Base-by-base conservation (phyloP, 1,140 invertebrate species). In the Brachionus manjavacas region DNA sequence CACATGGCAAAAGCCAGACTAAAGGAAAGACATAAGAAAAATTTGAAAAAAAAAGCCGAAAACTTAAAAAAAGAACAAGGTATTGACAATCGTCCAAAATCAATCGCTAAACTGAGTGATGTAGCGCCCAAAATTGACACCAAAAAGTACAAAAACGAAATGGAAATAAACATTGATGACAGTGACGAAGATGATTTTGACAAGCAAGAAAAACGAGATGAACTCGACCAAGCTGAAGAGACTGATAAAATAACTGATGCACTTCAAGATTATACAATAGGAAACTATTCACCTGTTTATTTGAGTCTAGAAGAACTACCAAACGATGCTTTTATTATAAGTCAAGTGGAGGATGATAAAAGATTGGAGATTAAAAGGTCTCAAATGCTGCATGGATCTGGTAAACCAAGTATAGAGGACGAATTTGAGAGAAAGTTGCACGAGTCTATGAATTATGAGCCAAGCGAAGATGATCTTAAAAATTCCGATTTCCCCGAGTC, bases 1-100 rank as follows among this genome's bases (percentile, higher is more conserved):
- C 95, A 98, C 89, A 96, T 97, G 92, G 96, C 97, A 0, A 92
- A 95, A 86, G 95, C 95, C 4, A 91, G 96, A 46, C 91, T 99
- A 1, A 91, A 95, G 84, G 96, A 99, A 90, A 90, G 94, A 9
- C 97, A 99, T 91, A 94, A 97, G 89, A 93, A 94, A 85, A 95
- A 96, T 88, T 90, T 98, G n/a, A 92, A 92, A 55, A 92, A 93
- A 86, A 98, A 98, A 90, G 90, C 99, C 83, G 92, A 94, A 87
- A 92, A 96, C 72, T 91, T 99, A 2, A 97, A 96, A 89, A 93
- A 94, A 72, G 94, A 96, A 89, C 88, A 89, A 84, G 84, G 76
- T 23, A 70, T 60, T 35, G 11, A 11, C 20, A 14, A 84, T 78
- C 28, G 1, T 41, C 9, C 41, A 20, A 60, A 52, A 12, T 28